Percentiles rank a stretch among this genome's conserved stretches.
Evolutionary conservation across 92 coral and sea anemone genomes (phyloP).

Genomic region (Paramuricea clavata): DNA sequence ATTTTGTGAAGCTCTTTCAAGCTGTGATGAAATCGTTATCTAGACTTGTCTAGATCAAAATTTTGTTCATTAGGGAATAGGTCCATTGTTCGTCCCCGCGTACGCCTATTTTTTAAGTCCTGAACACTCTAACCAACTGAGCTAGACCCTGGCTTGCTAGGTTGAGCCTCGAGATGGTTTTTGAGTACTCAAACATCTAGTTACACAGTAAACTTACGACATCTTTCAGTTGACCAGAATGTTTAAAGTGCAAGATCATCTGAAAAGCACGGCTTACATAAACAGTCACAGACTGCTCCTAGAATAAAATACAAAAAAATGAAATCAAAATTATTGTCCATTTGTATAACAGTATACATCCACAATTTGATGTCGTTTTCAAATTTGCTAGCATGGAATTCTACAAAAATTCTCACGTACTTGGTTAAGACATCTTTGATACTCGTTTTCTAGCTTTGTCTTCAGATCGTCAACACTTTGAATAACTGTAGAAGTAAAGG

Average conservation of each 20-base stretch:
- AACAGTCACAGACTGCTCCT: conserved; percentile 18
- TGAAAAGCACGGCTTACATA: conserved; percentile 2
- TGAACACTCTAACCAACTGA: too few relatives aligned
- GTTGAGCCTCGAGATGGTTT: too few relatives aligned
- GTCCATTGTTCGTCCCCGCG: too few relatives aligned
- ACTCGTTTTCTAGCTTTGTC: conserved; percentile 6
- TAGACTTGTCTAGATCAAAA: too few relatives aligned
- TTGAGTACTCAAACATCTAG: neutral
- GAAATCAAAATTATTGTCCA: neutral
- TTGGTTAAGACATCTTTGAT: conserved; percentile 23
- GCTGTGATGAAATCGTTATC: too few relatives aligned
- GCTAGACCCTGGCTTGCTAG: too few relatives aligned
- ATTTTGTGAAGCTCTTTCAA: too few relatives aligned
- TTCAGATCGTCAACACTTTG: conserved; percentile 31
- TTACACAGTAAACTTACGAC: neutral
- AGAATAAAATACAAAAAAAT: neutral
- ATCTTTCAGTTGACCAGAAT: conserved; percentile 28
- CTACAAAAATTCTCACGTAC: conserved; percentile 3
- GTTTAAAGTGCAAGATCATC: conserved; percentile 16
- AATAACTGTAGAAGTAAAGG: neutral
- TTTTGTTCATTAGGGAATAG: too few relatives aligned
- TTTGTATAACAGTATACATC: too few relatives aligned
- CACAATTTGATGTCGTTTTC: neutral
- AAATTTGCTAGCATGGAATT: neutral
- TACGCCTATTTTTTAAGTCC: too few relatives aligned